Evolutionary conservation across 2,888 invertebrate species (phyloP).

Genomic region (Lydus trimaculatus): DNA sequence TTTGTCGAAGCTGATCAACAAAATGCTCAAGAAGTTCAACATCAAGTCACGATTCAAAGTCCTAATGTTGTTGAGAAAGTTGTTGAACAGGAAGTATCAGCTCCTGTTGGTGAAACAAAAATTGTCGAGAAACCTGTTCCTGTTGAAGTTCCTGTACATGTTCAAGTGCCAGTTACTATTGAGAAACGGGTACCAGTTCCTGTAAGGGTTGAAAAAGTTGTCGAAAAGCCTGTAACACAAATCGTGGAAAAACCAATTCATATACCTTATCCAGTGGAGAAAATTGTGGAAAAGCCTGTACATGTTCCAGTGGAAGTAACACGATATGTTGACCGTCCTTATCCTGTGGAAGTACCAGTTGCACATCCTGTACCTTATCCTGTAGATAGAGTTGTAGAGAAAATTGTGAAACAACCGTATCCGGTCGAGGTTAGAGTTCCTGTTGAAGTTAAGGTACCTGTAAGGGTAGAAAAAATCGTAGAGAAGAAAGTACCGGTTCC

Average conservation of each 20-base stretch:
- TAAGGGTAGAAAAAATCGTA: slow-evolving; percentile 66
- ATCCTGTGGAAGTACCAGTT: slow-evolving; percentile 53
- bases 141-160: slow-evolving; percentile 58
- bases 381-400: slow-evolving; percentile 45
- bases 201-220: slow-evolving; percentile 50
- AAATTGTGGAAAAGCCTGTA: slow-evolving; percentile 60
- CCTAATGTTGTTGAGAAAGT: slow-evolving; percentile 48
- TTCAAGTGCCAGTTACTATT: slow-evolving; percentile 51
- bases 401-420: slow-evolving; percentile 50
- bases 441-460: slow-evolving; percentile 58
- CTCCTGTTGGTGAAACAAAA: slow-evolving; percentile 32
- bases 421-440: slow-evolving; percentile 60
- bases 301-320: slow-evolving; percentile 64
- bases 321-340: slow-evolving; percentile 63
- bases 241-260: slow-evolving; percentile 48
- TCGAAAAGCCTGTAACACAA: slow-evolving; percentile 54
- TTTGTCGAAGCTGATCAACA: slow-evolving; percentile 40
- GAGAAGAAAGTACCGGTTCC: slow-evolving; percentile 69
- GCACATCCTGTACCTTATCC: slow-evolving; percentile 57
- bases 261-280: slow-evolving; percentile 62
- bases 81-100: slow-evolving; percentile 57
- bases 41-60: slow-evolving; percentile 41
- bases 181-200: slow-evolving; percentile 31
- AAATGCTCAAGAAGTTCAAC: slow-evolving; percentile 42
- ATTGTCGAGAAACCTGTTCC: slow-evolving; percentile 47